Percentiles rank a stretch among this genome's conserved stretches.
phyloP scores from a whole-genome alignment of 2,888 invertebrate species.

The Ceratothoa steindachneri region DNA sequence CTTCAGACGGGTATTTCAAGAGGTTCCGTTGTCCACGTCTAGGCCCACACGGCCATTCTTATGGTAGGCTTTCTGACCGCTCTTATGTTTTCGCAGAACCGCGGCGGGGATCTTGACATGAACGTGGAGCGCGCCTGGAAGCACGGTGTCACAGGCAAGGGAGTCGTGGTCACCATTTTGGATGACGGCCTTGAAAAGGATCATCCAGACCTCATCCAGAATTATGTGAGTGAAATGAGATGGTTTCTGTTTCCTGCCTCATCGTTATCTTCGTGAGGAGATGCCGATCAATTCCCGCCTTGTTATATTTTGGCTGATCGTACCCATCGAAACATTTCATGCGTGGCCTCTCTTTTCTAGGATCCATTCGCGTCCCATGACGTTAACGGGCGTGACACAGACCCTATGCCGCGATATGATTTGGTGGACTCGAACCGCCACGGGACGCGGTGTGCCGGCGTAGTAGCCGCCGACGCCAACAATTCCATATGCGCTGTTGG shows the following conservation, averaged over 20 bases:
- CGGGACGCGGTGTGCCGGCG: slow-evolving; percentile 55
- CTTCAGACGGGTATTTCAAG: no score
- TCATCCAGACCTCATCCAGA: slow-evolving; percentile 84
- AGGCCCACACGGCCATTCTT: no score
- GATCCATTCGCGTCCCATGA: slow-evolving; percentile 68
- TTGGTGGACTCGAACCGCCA: slow-evolving; percentile 93
- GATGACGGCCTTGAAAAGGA: slow-evolving; percentile 94
- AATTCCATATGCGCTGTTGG: slow-evolving; percentile 95
- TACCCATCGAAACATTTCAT: background rate
- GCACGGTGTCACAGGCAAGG: slow-evolving; percentile 81
- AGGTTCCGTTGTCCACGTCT: no score
- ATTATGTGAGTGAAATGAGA: slow-evolving; percentile 78
- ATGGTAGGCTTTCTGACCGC: no score
- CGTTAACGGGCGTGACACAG: slow-evolving; percentile 91
- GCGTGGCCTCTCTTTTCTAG: background rate
- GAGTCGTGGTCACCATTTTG: slow-evolving; percentile 91
- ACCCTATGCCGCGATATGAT: slow-evolving; percentile 96
- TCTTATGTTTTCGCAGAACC: no score
- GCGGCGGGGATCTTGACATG: slow-evolving; percentile 90
- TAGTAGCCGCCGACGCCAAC: slow-evolving; percentile 90
- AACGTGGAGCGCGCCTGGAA: slow-evolving; percentile 93
- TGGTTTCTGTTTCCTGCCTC: background rate
- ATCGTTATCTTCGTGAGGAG: no score
- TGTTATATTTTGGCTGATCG: background rate
- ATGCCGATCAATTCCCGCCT: background rate